A percentile compares a stretch with the other conserved stretches of the same genome.
These are phyloP conservation scores for Cyrtodaria siliqua DNA, from an alignment of 2,888 invertebrate genomes.

Conservation along the genomic window DNA sequence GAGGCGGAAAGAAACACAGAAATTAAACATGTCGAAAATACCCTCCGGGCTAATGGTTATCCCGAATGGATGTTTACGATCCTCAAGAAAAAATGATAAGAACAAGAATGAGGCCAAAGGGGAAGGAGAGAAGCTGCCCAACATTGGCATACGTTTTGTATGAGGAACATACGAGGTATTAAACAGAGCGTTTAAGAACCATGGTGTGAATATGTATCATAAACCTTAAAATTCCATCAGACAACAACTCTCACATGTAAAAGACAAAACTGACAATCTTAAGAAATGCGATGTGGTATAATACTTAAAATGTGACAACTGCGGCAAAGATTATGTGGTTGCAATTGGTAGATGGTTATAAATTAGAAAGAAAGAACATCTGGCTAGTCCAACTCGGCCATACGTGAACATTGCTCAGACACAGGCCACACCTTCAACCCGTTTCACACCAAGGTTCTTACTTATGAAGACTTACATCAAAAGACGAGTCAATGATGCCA, in stretches of 20 bases:
- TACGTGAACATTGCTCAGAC: not conserved
- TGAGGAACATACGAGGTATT: not conserved
- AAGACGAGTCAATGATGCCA: not conserved
- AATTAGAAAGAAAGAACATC: not conserved
- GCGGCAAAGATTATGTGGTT: not conserved
- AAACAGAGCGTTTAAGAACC: not conserved
- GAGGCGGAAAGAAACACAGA: too few relatives aligned
- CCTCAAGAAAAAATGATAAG: too few relatives aligned
- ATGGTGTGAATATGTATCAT: constrained; percentile 3
- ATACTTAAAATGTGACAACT: not conserved
- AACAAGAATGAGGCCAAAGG: too few relatives aligned
- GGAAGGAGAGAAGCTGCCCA: too few relatives aligned
- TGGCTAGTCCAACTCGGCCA: not conserved
- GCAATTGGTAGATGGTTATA: not conserved
- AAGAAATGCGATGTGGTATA: constrained; percentile 1
- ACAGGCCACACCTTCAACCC: not conserved
- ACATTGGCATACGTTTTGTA: not conserved
- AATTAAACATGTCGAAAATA: too few relatives aligned
- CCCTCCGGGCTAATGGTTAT: too few relatives aligned
- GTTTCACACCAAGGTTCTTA: not conserved
- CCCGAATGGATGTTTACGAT: too few relatives aligned
- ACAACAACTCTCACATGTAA: not conserved
- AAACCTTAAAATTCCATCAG: not conserved
- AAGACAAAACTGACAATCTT: not conserved
- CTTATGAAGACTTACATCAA: not conserved